Conservation (phyloP, 2,888 invertebrate genomes). For the Lepidocyrtoides sp. region DNA sequence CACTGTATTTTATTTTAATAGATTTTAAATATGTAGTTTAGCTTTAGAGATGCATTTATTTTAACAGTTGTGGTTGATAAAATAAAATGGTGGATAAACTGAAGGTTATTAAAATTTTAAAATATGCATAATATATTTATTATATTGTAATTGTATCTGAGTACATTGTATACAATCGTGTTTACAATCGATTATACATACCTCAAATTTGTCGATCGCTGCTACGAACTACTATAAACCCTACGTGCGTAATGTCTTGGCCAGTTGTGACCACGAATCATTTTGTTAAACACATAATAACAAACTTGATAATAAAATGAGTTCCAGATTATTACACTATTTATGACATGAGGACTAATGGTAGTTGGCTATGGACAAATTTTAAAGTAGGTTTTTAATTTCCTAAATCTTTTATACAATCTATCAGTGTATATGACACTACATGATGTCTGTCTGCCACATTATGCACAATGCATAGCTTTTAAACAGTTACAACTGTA, state of each 20-base stretch:
- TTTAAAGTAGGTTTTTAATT: too few species aligned
- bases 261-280: not conserved
- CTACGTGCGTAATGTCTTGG: not conserved
- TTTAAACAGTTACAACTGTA: slow-evolving; percentile 7
- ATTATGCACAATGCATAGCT: too few species aligned
- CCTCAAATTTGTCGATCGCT: not conserved
- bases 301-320: not conserved
- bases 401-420: too few species aligned
- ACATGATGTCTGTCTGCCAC: too few species aligned
- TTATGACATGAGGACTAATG: not conserved
- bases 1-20: too few species aligned
- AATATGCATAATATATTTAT: not conserved
- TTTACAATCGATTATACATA: slow-evolving; percentile 3
- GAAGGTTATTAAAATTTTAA: not conserved
- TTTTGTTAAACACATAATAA: slow-evolving; percentile 26
- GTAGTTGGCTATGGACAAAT: too few species aligned
- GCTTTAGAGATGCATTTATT: not conserved
- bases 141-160: too few species aligned
- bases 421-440: too few species aligned
- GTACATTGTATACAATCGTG: not conserved
- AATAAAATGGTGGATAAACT: not conserved
- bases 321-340: too few species aligned
- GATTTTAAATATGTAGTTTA: not conserved
- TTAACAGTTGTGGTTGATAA: not conserved
- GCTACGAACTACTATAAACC: not conserved